phyloP scores from a whole-genome alignment of 2,113 vertebrate species.

The Ceyx cyanopectus region DNA sequence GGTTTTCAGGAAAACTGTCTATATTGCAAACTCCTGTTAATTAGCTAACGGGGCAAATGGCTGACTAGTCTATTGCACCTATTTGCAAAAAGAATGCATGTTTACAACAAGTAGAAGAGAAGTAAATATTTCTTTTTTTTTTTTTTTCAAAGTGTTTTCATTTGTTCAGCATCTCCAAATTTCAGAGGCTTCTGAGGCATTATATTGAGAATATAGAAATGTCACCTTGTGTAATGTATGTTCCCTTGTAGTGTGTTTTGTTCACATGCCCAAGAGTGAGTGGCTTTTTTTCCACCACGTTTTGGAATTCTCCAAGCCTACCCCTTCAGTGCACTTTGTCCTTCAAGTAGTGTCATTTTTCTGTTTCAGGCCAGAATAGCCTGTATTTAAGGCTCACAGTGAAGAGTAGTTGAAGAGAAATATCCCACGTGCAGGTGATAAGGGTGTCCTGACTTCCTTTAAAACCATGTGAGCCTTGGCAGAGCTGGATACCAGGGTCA shows the following conservation, averaged over 20 bases:
- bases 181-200: neutral
- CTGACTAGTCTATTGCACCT: neutral
- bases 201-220: neutral
- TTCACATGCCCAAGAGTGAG: neutral
- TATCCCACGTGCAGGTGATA: neutral
- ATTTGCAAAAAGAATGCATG: neutral
- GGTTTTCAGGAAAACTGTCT: neutral
- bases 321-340: neutral
- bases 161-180: neutral
- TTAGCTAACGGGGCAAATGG: neutral
- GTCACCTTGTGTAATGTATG: neutral
- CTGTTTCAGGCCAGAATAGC: neutral
- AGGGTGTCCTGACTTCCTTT: neutral
- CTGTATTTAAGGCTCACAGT: neutral
- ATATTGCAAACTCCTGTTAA: neutral
- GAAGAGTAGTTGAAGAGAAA: neutral
- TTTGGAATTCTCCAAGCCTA: neutral
- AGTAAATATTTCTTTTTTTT: neutral
- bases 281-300: neutral
- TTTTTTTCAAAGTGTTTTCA: neutral
- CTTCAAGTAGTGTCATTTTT: neutral
- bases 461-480: neutral
- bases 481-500: neutral
- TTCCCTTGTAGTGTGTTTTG: neutral
- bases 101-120: neutral